Base-by-base conservation (phyloP, 2,113 vertebrate species). In the Parus major region DNA sequence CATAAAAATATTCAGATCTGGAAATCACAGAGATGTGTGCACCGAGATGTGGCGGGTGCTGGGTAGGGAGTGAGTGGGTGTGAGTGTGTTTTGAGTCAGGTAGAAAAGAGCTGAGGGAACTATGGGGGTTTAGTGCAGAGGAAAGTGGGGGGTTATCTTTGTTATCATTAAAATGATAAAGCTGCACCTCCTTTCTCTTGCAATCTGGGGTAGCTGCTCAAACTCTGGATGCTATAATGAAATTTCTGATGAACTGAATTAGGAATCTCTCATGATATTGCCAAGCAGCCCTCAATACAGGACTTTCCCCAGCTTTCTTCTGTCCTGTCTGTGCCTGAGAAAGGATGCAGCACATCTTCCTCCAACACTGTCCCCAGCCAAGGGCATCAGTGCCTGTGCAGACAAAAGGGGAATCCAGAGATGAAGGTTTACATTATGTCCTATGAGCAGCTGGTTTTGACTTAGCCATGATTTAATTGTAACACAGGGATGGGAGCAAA, bases 241-340 rank as follows among this genome's bases (percentile, higher is more conserved):
- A 53, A 55, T 86, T 41, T 90, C 31, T 86, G 47, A 9, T 27
- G 90, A 36, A 13, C 11, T 35, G 53, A 64, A 33, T 7, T 76
- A 23, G 12, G 60, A 50, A 44, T 52, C 12, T 72, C 23, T 47
- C 52, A 17, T 2, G 3, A 11, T 56, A 18, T 21, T 94, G 14
- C 27, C 44, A 91, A 23, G 11, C 11, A 86, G 14, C 7, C 11
- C 9, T 24, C 4, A 5, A 12, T 22, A 39, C 20, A 29, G 27
- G 20, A 61, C 17, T 61, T 59, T 7, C 8, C 7, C 8, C 13
- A 87, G 39, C 13, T 78, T 20, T 42, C 33, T 73, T 39, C 49
- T 59, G 24, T 14, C 10, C 9, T 73, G 5, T 79, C 41, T 0
- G 0, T 56, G 49, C 35, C 42, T 5, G 6, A 60, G 12, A 29